phyloP scores from a whole-genome alignment of 2,113 vertebrate genomes.

The Trichechus manatus region DNA sequence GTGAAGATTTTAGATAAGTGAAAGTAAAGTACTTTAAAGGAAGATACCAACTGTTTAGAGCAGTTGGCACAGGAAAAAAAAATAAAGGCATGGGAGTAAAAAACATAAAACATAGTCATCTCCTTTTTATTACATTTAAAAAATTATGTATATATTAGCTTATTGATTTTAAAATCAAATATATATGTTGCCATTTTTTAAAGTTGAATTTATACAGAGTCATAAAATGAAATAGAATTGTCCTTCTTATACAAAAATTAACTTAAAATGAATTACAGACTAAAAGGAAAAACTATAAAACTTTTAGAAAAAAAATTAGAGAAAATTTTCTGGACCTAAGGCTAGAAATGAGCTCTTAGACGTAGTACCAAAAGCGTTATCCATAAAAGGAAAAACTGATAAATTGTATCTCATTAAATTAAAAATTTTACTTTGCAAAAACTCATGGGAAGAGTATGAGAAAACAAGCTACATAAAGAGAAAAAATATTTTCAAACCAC shows the following conservation, averaged over 20 bases:
- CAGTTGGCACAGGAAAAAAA: neutral
- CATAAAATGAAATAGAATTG: neutral
- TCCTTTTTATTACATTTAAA: conserved; percentile 4
- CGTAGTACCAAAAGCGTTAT: neutral
- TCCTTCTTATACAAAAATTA: conserved; percentile 37
- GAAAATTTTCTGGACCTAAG: neutral
- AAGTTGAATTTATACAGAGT: neutral
- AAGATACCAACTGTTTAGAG: neutral
- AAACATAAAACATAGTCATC: neutral
- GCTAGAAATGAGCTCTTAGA: neutral
- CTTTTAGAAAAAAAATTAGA: neutral
- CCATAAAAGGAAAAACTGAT: neutral
- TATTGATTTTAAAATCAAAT: conserved; percentile 13
- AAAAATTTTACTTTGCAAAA: conserved; percentile 9
- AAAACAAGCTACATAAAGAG: neutral
- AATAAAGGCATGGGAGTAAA: neutral
- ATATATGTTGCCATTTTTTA: neutral
- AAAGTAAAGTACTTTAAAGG: neutral
- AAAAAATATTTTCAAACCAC: conserved; percentile 53
- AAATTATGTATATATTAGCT: neutral
- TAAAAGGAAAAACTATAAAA: neutral
- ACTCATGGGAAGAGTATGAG: neutral
- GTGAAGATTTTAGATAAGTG: neutral
- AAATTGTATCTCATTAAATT: neutral
- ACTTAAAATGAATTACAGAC: neutral